A percentile compares a stretch with the other conserved stretches of the same genome.
These are phyloP conservation scores for Drosophila truncata DNA, from an alignment of 1,140 invertebrate species.

Conservation along the genomic window DNA sequence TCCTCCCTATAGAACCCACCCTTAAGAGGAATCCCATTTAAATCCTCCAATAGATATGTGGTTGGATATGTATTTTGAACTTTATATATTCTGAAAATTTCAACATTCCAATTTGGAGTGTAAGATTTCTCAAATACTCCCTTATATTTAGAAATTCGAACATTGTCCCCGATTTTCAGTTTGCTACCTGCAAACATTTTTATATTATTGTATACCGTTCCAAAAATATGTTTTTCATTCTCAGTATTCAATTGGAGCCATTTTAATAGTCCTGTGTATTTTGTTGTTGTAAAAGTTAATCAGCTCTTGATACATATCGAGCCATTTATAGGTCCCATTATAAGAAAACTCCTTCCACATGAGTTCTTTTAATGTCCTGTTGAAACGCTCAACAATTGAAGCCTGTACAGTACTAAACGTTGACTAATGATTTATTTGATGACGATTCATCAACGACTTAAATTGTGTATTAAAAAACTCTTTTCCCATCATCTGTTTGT, in stretches of 20 bases:
- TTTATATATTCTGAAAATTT: too few species aligned
- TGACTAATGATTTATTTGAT: not conserved
- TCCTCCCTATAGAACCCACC: too few species aligned
- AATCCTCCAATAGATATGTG: too few species aligned
- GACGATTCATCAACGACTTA: not conserved
- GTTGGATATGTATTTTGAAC: too few species aligned
- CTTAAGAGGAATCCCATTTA: too few species aligned
- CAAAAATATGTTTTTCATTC: not conserved
- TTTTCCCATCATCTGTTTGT: not conserved
- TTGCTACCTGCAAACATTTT: too few species aligned
- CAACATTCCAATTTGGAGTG: too few species aligned
- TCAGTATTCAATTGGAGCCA: not conserved
- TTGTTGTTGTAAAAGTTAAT: not conserved
- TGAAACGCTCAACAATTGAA: not conserved
- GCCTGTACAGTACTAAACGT: not conserved
- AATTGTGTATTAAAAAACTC: not conserved
- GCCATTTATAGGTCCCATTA: not conserved
- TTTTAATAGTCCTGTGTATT: not conserved
- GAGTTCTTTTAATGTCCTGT: not conserved
- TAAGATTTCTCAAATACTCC: too few species aligned
- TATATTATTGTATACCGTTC: too few species aligned
- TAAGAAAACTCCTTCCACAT: not conserved
- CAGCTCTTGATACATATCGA: not conserved
- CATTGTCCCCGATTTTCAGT: too few species aligned
- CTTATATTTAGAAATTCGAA: too few species aligned